Base-by-base conservation (phyloP, 2,113 vertebrate species). In the Semnornis frantzii region DNA sequence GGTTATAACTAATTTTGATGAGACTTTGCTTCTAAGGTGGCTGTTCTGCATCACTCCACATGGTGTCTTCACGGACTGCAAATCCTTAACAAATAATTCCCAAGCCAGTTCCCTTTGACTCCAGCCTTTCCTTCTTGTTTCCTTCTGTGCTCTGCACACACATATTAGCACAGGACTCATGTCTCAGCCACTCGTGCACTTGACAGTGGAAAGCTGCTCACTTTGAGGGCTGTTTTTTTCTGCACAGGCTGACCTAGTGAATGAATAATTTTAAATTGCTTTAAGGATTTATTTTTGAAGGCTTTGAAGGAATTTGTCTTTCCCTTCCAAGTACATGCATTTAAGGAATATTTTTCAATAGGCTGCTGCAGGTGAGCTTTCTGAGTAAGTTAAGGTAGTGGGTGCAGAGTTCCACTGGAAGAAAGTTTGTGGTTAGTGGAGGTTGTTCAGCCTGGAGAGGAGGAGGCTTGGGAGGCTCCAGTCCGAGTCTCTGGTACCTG, bases 191-290 rank as follows among this genome's bases (percentile, higher is more conserved):
- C 46, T 85, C 72, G 62, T 83, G 70, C 65, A 74, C 58, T 85
- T 90, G 30, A 83, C 46, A 80, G 91, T 87, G 92, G 92, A 87
- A 80, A 93, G 66, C n/a, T 92, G 55, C 95, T 97, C 95, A 89
- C 81, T 92, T 86, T 76, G 63, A 93, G 91, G 86, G 71, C 42
- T 87, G 69, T 46, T 24, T 73, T 89, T 79, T 92, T 72, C 21
- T 88, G 39, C 95, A 95, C 42, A 91, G 78, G 17, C 64, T 95
- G 79, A 91, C 82, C 70, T 83, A 82, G 60, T 88, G 94, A 92
- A 88, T 93, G 33, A 90, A 87, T 94, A 92, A 84, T 68, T 95
- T 87, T 89, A 68, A 92, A 72, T 91, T 95, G 30, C n/a, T 92
- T 85, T 59, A 78, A 42, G 73, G 25, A 30, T 46, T 71, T 82